phyloP scores from a whole-genome alignment of 2,888 invertebrate genomes.

The Carterocephalus palaemon region DNA sequence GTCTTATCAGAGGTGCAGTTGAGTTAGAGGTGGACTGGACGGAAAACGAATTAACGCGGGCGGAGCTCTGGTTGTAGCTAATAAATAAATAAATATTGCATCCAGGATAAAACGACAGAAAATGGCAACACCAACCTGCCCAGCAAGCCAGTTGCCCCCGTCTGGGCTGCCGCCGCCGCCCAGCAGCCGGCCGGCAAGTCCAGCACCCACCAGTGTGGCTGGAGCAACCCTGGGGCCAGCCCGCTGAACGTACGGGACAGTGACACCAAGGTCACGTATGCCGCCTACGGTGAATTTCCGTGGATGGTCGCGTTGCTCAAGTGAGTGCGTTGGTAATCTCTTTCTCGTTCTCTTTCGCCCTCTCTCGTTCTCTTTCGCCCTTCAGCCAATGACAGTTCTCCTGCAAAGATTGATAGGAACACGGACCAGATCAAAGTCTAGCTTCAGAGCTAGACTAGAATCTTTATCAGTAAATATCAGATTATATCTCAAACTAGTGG shows the following conservation, averaged over 20 bases:
- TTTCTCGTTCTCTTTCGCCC: too few relatives aligned
- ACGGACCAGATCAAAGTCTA: not conserved
- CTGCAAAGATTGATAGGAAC: not conserved
- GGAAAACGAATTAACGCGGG: too few relatives aligned
- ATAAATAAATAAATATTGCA: too few relatives aligned
- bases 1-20: too few relatives aligned
- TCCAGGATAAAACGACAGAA: too few relatives aligned
- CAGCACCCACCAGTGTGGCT: conserved; percentile 11
- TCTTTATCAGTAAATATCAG: not conserved
- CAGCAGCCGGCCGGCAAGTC: too few relatives aligned
- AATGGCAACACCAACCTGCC: too few relatives aligned
- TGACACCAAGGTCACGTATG: conserved; percentile 7
- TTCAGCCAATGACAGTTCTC: not conserved
- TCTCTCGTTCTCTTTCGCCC: not conserved
- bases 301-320: conserved; percentile 31
- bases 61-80: too few relatives aligned
- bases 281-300: conserved; percentile 30
- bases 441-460: not conserved
- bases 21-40: too few relatives aligned
- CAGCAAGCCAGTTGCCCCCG: too few relatives aligned
- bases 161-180: too few relatives aligned
- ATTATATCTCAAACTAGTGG: not conserved
- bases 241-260: conserved; percentile 9
- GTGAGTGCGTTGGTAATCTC: conserved; percentile 3
- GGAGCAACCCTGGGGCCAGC: conserved; percentile 13